A percentile compares a stretch with the other conserved stretches of the same genome.
Evolutionary conservation across 2,797 vertebrate species (phyloP).

Genomic region (Cyclura pinguis): DNA sequence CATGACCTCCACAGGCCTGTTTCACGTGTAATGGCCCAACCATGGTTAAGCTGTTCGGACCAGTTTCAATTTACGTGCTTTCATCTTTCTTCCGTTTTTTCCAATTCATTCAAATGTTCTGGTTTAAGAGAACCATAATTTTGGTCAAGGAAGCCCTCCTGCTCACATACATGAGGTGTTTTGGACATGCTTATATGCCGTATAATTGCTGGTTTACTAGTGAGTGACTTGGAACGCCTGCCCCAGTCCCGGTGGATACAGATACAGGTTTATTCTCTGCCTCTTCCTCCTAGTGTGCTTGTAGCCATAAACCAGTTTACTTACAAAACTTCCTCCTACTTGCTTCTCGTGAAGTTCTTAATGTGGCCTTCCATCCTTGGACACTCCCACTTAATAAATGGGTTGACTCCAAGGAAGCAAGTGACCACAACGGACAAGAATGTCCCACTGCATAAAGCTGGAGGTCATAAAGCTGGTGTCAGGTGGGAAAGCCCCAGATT

Average conservation of each 20-base stretch:
- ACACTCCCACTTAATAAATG: background rate
- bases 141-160: background rate
- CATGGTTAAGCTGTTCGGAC: background rate
- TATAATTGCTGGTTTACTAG: background rate
- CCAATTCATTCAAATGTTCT: background rate
- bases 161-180: background rate
- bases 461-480: too few relatives aligned
- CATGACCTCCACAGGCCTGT: too few relatives aligned
- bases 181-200: background rate
- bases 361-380: background rate
- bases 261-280: too few relatives aligned
- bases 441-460: background rate
- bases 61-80: background rate
- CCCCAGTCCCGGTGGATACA: background rate
- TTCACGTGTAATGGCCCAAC: background rate
- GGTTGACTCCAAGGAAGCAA: background rate
- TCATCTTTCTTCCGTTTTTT: background rate
- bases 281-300: background rate
- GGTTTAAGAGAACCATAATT: background rate
- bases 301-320: too few relatives aligned
- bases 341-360: too few relatives aligned
- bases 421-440: background rate
- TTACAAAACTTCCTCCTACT: background rate
- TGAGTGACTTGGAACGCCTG: too few relatives aligned
- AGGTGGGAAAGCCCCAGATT: background rate